Base-by-base conservation (phyloP, 2,888 invertebrate species). In the Osedax fenrisi region DNA sequence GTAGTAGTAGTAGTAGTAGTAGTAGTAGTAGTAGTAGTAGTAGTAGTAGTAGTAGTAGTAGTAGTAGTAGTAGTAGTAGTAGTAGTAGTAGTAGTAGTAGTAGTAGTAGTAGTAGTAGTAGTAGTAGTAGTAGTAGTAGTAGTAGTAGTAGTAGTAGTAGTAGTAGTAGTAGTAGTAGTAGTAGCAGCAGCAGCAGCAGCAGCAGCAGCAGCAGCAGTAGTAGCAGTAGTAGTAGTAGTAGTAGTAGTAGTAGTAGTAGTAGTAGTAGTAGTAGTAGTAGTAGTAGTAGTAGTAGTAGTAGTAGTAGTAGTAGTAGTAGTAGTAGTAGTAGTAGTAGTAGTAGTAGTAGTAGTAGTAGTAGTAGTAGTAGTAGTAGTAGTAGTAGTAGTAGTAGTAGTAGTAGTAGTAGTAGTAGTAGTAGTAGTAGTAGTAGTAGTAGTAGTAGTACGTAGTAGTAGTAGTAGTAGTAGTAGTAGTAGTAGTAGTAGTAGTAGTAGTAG, bases 401-500 rank as follows among this genome's bases (percentile, higher is more conserved):
- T n/a, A n/a, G n/a, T n/a, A n/a, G n/a, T n/a, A 73, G 27, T 73
- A 73, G 27, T 73, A 73, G 27, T 73, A 73, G 27, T 73, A 73
- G 27, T 73, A 73, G 23, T 73, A 73, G 69, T 73, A 73, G 26
- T 70, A 71, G 66, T n/a, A n/a, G n/a, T n/a, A n/a, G n/a, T n/a
- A n/a, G n/a, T n/a, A n/a, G n/a, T n/a, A n/a, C n/a, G n/a, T n/a
- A n/a, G n/a, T n/a, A n/a, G n/a, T n/a, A n/a, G n/a, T n/a, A n/a
- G n/a, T n/a, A n/a, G n/a, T n/a, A 73, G 69, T 71, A 72, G 26
- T 73, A 73, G 69, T 73, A 73, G 69, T 73, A 2, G 69, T 72
- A 73, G 69, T 70, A 73, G 73, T 73, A 71, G 25, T 73, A 73
- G 73, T 72, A 72, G 75, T 75, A 75, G 75, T 62, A 75, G 75